Conservation (phyloP, 2,888 invertebrate species). For the Lottia gigantea region DNA sequence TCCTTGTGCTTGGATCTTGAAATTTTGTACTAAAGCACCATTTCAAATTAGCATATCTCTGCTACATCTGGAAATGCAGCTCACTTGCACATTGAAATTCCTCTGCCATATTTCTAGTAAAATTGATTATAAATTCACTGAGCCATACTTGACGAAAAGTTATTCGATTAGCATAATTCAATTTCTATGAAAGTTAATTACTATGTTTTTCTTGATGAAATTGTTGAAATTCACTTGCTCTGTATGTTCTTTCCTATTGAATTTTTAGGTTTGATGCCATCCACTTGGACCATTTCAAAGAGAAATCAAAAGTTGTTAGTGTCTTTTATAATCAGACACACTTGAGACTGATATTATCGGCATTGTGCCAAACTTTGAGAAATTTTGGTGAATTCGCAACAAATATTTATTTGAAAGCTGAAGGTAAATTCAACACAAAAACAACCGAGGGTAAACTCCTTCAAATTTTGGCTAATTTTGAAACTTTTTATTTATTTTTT, state of each 20-base stretch:
- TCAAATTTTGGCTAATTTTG: not conserved
- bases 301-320: not conserved
- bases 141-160: too few species aligned
- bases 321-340: not conserved
- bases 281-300: conserved; percentile 2
- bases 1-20: too few species aligned
- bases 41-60: too few species aligned
- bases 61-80: too few species aligned
- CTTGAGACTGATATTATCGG: not conserved
- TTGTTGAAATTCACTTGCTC: not conserved
- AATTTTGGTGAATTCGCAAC: conserved; percentile 4
- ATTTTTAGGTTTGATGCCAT: conserved; percentile 6
- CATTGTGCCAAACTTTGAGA: conserved; percentile 7
- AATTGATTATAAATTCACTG: too few species aligned
- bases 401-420: not conserved
- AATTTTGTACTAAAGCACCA: too few species aligned
- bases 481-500: not conserved
- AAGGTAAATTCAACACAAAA: conserved; percentile 4
- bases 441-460: not conserved
- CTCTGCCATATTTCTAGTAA: too few species aligned
- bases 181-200: too few species aligned
- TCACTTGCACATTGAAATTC: too few species aligned
- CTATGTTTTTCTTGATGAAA: too few species aligned
- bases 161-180: too few species aligned
- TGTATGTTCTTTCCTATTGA: conserved; percentile 4